Evolutionary conservation across 2,888 invertebrate species (phyloP).

Genomic region (Hirtodrosophila trivittata): DNA sequence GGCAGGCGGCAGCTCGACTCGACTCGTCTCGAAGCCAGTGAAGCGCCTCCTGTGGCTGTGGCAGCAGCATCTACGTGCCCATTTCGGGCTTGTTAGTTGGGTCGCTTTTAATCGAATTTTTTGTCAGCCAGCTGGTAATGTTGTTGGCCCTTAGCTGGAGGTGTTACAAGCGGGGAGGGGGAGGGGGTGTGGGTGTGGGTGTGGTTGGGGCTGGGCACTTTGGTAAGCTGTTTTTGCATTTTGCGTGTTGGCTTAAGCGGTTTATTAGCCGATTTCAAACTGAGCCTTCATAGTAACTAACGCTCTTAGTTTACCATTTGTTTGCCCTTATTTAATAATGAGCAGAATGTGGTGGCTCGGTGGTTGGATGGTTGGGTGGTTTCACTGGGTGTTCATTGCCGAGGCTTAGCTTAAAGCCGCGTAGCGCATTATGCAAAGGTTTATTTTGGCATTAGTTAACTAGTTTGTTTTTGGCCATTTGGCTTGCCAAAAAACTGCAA

Average conservation of each 20-base stretch:
- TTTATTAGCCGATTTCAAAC: constrained; percentile 61
- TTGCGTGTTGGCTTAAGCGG: constrained; percentile 64
- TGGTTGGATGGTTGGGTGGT: neutral
- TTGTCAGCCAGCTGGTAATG: constrained; percentile 35
- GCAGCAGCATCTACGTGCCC: constrained; percentile 5
- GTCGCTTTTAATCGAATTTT: constrained; percentile 62
- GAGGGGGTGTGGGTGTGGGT: neutral
- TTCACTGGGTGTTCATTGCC: neutral
- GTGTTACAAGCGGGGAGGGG: neutral
- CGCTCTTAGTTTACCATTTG: constrained; percentile 24
- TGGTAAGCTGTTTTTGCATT: constrained; percentile 48
- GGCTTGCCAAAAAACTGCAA: no score
- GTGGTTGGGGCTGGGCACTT: constrained; percentile 18
- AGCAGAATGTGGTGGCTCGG: constrained; percentile 5
- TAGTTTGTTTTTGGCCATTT: constrained; percentile 23
- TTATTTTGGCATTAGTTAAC: constrained; percentile 26
- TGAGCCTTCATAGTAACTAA: constrained; percentile 43
- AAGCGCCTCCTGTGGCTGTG: constrained; percentile 7
- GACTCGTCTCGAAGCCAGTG: constrained; percentile 24
- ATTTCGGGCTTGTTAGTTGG: constrained; percentile 43
- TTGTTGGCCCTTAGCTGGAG: constrained; percentile 7
- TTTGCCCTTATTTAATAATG: constrained; percentile 56
- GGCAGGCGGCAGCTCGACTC: constrained; percentile 19
- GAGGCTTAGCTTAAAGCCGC: constrained; percentile 15
- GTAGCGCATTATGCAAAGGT: neutral